Base-by-base conservation (phyloP, 2,888 invertebrate species). In the Allygus modestus region DNA sequence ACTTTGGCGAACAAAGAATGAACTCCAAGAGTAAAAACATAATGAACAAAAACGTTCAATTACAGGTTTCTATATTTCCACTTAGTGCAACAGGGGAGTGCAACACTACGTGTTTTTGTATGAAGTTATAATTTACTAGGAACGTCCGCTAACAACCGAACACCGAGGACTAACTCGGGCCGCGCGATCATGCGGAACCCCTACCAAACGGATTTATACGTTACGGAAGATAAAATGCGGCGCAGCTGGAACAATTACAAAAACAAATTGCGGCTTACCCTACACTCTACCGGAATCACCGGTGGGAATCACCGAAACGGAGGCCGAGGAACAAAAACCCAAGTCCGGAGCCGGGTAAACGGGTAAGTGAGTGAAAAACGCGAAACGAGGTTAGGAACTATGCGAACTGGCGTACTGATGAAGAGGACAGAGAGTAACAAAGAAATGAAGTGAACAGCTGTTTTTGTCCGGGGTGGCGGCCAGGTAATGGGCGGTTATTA, bases 331-430 rank as follows among this genome's bases (percentile, higher is more conserved):
- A 23, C 43, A 75, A 75, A 75, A 75, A 75, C 23, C 43, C 15
- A 43, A 41, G 43, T 43, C 33, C 33, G 41, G 73, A 75, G 71
- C 71, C 71, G 71, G 37, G 71, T n/a, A 28, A 71, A 71, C 15
- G 33, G 28, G 31, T n/a, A 65, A 65, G 71, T 71, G 73, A 37
- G 73, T 41, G 73, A 43, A 75, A 75, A 75, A 20, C 26, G 73
- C 73, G 43, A 43, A 75, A 75, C 73, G n/a, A 75, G 73, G 73
- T 75, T 71, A 71, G 37, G 37, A 71, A 71, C 71, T 33, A 71
- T n/a, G 31, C 11, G 43, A n/a, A 37, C 73, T n/a, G n/a, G 31
- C 5, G 43, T 1, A 17, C 73, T 75, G 73, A 75, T 75, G 73
- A 75, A 75, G 73, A 75, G 73, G 73, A 75, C 37, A 17, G 73